Evolutionary conservation across 2,113 vertebrate species (phyloP), one percentile per base, ranked within the genome.

Genomic region (Lepus europaeus): DNA sequence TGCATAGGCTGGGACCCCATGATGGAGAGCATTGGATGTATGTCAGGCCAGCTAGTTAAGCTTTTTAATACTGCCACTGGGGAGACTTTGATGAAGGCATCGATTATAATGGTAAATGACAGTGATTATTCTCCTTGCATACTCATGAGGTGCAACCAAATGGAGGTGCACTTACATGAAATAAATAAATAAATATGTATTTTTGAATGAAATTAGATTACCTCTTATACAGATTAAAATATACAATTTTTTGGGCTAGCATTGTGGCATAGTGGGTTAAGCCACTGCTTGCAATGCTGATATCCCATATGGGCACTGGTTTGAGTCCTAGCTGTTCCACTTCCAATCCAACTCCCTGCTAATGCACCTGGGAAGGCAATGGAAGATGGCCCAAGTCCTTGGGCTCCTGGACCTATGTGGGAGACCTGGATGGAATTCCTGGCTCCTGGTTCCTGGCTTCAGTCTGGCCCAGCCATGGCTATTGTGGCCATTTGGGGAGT

Each of bases 151-250:
- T 22, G 31, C n/a, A 64, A 0, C 36, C 27, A 23, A 66, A 66
- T 16, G 59, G 12, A 23, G 45, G 25, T n/a, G 4, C 11, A 39
- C 88, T 66, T 85, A 56, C 3, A 45, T 33, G 74, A 90, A 72
- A 64, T 72, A 68, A 31, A 51, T 77, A 76, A 87, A 59, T 61
- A 68, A 31, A 51, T 77, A 11, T 64, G 1, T 69, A 49, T 68
- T 89, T 87, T 74, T 59, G 33, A 49, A 66, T 68, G 93, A 56
- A 91, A 33, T 89, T 86, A 81, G 51, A 85, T 59, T 94, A 63
- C 6, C 36, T 77, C 13, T 88, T 39, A n/a, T 13, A 51, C 23
- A 92, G 22, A 76, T 77, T 89, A 74, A 91, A 86, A 77, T 81
- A 31, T 53, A 16, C 53, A 82, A 12, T 36, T 23, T 39, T 89